A percentile compares a stretch with the other conserved stretches of the same genome.
Conservation (phyloP, 2,797 vertebrate genomes). For the Eupleurogrammus muticus region DNA sequence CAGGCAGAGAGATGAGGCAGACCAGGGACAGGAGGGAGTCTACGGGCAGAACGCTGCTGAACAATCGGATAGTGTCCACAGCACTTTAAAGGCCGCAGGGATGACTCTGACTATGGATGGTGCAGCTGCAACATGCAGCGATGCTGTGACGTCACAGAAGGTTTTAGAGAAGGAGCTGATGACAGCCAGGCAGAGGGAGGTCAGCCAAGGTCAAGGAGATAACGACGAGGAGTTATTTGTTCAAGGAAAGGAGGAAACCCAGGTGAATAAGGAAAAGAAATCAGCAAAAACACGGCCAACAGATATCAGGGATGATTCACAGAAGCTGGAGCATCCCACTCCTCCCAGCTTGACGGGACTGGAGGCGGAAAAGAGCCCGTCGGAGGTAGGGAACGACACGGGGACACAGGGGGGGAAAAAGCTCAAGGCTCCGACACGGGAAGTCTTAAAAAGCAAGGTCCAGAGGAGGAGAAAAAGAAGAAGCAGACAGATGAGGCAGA, state of each 20-base stretch:
- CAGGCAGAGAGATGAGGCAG: conserved; percentile 33
- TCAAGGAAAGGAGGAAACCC: conserved; percentile 10
- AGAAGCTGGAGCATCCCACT: not conserved
- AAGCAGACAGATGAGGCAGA: conserved; percentile 29
- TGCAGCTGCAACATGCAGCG: conserved; percentile 54
- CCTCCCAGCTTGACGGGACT: not conserved
- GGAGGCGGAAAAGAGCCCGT: conserved; percentile 22
- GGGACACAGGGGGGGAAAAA: conserved; percentile 9
- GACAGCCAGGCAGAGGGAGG: conserved; percentile 27
- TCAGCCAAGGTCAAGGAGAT: conserved; percentile 9
- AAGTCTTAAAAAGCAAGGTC: conserved; percentile 17
- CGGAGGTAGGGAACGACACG: conserved; percentile 24
- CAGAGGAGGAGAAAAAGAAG: conserved; percentile 18
- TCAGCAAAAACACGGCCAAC: not conserved
- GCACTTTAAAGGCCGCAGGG: conserved; percentile 71
- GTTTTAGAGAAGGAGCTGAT: conserved; percentile 31
- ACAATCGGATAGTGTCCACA: conserved; percentile 81
- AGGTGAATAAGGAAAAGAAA: not conserved
- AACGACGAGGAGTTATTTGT: not conserved
- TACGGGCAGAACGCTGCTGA: conserved; percentile 59
- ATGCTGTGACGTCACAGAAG: conserved; percentile 52
- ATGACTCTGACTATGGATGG: conserved; percentile 75
- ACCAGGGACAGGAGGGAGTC: conserved; percentile 36
- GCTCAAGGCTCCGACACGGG: conserved; percentile 31
- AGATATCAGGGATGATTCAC: conserved; percentile 11